phyloP scores from a whole-genome alignment of 2,797 vertebrate species.

The Pelobates cultripes region DNA sequence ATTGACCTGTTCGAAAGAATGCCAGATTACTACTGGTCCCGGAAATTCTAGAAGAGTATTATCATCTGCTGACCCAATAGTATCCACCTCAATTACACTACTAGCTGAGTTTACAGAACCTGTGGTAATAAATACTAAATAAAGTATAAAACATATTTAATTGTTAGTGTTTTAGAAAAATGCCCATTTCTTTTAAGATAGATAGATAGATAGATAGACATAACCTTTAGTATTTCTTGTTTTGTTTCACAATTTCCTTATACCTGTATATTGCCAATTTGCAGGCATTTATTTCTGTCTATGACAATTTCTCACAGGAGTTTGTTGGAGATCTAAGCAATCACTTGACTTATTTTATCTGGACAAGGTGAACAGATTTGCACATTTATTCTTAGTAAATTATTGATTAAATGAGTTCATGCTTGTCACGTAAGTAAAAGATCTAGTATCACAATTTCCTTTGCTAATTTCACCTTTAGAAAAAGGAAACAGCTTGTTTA shows the following conservation, averaged over 20 bases:
- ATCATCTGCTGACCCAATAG: too few relatives aligned
- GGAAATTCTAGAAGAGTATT: too few relatives aligned
- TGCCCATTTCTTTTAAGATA: too few relatives aligned
- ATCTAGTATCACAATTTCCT: constrained; percentile 51
- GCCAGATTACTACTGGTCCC: too few relatives aligned
- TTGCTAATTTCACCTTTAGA: constrained; percentile 57
- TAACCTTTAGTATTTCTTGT: too few relatives aligned
- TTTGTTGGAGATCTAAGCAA: constrained; percentile 4
- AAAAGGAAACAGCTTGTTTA: constrained; percentile 40
- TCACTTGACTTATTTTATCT: constrained; percentile 26
- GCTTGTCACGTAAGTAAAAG: constrained; percentile 48
- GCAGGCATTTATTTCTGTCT: neutral
- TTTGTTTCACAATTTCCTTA: neutral
- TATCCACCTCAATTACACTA: too few relatives aligned
- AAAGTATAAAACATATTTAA: too few relatives aligned
- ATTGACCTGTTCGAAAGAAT: too few relatives aligned
- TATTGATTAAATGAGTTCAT: constrained; percentile 50
- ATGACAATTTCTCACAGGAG: neutral
- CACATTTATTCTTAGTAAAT: constrained; percentile 48
- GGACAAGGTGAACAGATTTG: constrained; percentile 48
- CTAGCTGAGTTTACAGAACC: too few relatives aligned
- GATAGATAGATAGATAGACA: too few relatives aligned
- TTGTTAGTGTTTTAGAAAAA: too few relatives aligned
- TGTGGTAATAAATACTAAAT: too few relatives aligned
- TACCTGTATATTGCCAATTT: neutral